phyloP scores from a whole-genome alignment of 1,140 invertebrate genomes.

The Heliconius hermathena region DNA sequence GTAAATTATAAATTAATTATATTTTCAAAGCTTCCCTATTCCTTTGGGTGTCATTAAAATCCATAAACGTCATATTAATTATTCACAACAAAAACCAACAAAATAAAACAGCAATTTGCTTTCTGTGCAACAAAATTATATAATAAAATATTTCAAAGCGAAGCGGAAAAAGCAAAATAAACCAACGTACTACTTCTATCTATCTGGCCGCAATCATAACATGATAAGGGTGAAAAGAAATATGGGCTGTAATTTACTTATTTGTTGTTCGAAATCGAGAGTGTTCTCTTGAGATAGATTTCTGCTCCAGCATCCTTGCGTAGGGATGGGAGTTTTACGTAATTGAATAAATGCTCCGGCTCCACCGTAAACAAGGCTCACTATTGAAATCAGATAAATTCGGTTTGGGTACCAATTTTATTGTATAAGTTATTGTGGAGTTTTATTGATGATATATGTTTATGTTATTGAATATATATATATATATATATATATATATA shows the following conservation, averaged over 20 bases:
- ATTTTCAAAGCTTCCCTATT: too few relatives aligned
- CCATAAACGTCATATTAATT: too few relatives aligned
- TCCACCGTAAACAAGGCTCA: constrained; percentile 9
- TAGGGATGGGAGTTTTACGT: constrained; percentile 13
- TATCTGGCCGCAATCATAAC: constrained; percentile 9
- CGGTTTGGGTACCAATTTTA: not conserved
- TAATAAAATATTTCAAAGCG: not conserved
- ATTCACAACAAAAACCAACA: not conserved
- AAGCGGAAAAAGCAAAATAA: not conserved
- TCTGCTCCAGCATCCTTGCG: constrained; percentile 1
- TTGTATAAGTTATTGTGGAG: not conserved
- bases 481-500: too few relatives aligned
- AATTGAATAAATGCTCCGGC: constrained; percentile 26
- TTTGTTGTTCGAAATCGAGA: constrained; percentile 24
- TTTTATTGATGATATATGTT: not conserved
- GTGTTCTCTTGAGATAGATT: constrained; percentile 24
- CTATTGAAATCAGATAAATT: constrained; percentile 26
- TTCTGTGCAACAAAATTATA: not conserved
- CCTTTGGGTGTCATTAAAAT: too few relatives aligned
- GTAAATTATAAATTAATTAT: too few relatives aligned
- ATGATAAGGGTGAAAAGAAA: constrained; percentile 16
- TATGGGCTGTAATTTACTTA: constrained; percentile 26
- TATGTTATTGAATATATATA: not conserved
- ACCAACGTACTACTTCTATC: not conserved
- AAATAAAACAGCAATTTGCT: not conserved